Conservation (phyloP, 2,113 vertebrate genomes). For the Ammodytes marinus region DNA sequence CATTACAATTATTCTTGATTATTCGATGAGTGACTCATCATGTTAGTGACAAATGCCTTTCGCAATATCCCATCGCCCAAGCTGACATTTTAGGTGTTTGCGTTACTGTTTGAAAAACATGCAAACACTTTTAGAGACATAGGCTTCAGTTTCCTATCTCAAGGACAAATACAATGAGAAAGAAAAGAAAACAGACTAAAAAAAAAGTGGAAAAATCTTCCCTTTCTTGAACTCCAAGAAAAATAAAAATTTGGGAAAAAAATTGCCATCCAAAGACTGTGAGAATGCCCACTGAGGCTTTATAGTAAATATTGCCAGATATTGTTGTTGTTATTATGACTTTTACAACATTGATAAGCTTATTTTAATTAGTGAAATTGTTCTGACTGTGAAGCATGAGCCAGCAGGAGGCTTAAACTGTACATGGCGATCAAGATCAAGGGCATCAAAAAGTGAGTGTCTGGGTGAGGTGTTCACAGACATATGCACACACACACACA, state of each 20-base stretch:
- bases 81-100: neutral
- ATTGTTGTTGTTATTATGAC: neutral
- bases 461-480: constrained; percentile 17
- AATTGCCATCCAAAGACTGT: neutral
- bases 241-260: neutral
- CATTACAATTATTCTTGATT: neutral
- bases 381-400: neutral
- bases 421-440: neutral
- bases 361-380: neutral
- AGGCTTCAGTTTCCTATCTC: neutral
- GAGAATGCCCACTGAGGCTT: neutral
- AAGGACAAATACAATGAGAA: neutral
- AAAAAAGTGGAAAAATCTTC: too few species aligned
- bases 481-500: neutral
- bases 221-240: neutral
- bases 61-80: neutral
- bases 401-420: neutral
- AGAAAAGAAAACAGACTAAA: neutral
- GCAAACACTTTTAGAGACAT: neutral
- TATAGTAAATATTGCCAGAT: neutral
- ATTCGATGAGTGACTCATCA: neutral
- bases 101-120: neutral
- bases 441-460: constrained; percentile 15
- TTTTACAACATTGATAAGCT: constrained; percentile 8
- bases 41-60: neutral